phyloP scores from a whole-genome alignment of 2,113 vertebrate genomes.

The Gobiocypris rarus region DNA sequence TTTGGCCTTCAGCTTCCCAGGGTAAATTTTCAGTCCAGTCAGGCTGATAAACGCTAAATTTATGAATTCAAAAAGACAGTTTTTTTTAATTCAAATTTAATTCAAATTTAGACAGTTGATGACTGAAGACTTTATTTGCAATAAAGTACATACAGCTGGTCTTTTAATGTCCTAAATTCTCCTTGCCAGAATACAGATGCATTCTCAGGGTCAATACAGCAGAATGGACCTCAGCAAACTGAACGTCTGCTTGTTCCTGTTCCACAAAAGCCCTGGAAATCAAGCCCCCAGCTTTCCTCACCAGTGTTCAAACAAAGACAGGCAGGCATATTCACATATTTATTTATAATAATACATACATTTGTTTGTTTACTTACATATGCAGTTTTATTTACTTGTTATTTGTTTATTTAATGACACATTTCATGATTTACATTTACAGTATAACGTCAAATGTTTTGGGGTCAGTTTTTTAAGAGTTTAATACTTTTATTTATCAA shows the following conservation, averaged over 20 bases:
- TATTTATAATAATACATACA: background rate
- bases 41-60: background rate
- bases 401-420: too few species aligned
- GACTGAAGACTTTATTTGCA: background rate
- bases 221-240: background rate
- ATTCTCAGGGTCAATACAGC: background rate
- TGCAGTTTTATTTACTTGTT: too few species aligned
- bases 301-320: background rate
- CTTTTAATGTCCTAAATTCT: background rate
- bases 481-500: too few species aligned
- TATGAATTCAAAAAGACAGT: background rate
- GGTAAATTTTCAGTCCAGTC: constrained; percentile 5
- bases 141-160: background rate
- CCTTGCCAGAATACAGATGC: background rate
- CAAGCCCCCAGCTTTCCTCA: background rate
- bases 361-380: too few species aligned
- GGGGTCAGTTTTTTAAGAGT: too few species aligned
- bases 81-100: too few species aligned
- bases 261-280: background rate
- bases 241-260: constrained; percentile 9
- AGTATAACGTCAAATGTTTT: too few species aligned
- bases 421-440: too few species aligned
- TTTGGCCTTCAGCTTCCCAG: constrained; percentile 3
- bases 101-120: constrained; percentile 17
- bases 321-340: background rate